phyloP scores from a whole-genome alignment of 2,797 vertebrate genomes.

The Euphonia xanthogaster region DNA sequence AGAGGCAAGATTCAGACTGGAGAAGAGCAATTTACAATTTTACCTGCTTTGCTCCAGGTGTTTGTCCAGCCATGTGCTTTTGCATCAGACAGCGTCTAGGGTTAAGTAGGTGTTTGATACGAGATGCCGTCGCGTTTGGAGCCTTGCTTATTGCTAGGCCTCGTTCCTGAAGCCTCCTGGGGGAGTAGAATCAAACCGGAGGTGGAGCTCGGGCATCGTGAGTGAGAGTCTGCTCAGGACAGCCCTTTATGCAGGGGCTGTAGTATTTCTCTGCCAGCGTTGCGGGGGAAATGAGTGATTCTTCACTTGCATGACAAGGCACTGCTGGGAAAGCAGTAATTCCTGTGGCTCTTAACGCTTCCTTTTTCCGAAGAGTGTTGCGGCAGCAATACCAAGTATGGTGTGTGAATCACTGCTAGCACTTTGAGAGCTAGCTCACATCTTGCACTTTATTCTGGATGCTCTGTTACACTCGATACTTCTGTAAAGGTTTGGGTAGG shows the following conservation, averaged over 20 bases:
- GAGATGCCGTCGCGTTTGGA: not conserved
- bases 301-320: not conserved
- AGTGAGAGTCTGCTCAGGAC: not conserved
- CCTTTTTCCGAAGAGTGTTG: not conserved
- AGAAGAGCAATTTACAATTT: not conserved
- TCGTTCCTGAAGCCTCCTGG: not conserved
- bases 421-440: accelerated
- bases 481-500: not conserved
- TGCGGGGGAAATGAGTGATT: not conserved
- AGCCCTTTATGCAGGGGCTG: no score
- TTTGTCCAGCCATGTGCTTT: not conserved
- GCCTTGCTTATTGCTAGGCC: not conserved
- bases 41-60: not conserved
- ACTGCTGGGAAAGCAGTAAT: not conserved
- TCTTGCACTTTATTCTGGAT: accelerated
- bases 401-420: not conserved
- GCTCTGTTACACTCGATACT: not conserved
- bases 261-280: accelerated
- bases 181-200: not conserved
- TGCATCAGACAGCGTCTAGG: not conserved
- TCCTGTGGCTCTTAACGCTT: not conserved
- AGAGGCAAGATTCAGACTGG: not conserved
- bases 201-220: not conserved
- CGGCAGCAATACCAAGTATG: not conserved
- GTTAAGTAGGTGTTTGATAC: not conserved